These are phyloP conservation scores for Gambusia yucatana DNA, from an alignment of 2,797 vertebrate species.

Conservation along the genomic window DNA sequence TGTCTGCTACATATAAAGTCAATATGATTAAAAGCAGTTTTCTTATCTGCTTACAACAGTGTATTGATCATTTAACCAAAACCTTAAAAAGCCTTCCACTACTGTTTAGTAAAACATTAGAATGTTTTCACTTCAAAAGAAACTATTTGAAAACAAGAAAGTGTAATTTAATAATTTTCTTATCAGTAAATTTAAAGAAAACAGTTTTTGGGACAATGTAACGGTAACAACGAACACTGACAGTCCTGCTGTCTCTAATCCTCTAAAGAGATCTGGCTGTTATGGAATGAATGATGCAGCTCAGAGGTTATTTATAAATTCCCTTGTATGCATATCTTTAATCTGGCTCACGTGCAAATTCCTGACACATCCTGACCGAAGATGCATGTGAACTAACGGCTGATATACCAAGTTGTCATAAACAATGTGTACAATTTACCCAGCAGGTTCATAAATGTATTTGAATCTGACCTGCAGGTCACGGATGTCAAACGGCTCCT, in stretches of 20 bases:
- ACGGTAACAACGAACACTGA: slow-evolving; percentile 1
- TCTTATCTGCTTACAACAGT: background rate
- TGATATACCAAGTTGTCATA: background rate
- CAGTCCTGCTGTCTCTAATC: slow-evolving; percentile 11
- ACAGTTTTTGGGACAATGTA: background rate
- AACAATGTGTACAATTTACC: background rate
- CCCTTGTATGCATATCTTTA: slow-evolving; percentile 9
- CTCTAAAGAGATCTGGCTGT: slow-evolving; percentile 37
- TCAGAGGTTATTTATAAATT: slow-evolving; percentile 57
- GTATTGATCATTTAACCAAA: background rate
- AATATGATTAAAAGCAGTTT: background rate
- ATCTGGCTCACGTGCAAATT: slow-evolving; percentile 49
- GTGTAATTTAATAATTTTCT: background rate
- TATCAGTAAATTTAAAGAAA: background rate
- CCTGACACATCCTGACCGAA: slow-evolving; percentile 42
- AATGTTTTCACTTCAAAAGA: background rate
- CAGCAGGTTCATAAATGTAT: background rate
- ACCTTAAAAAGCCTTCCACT: background rate
- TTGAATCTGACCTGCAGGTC: slow-evolving; percentile 84
- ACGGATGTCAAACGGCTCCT: slow-evolving; percentile 92
- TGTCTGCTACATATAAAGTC: background rate
- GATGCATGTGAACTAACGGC: background rate
- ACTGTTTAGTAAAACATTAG: background rate
- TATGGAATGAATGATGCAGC: slow-evolving; percentile 43
- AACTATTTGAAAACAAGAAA: background rate